Percentiles rank a stretch among this genome's conserved stretches.
These are phyloP conservation scores for Litoditis marina DNA, from an alignment of 2,888 invertebrate species.

Conservation along the genomic window DNA sequence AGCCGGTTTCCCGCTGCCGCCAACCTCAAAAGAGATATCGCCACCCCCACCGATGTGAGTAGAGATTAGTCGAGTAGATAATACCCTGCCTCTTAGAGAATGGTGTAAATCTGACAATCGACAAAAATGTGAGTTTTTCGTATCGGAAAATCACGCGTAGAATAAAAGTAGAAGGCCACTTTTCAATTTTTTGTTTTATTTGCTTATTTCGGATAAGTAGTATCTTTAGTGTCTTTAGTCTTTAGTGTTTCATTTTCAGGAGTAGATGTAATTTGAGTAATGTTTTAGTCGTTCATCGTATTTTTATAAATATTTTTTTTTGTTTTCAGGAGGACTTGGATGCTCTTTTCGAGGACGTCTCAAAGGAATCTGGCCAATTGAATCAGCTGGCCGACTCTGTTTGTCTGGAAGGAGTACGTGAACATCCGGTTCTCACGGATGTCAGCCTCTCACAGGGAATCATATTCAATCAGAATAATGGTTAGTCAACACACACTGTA, in stretches of 20 bases:
- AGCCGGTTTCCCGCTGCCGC: neutral
- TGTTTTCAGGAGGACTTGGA: slow-evolving; percentile 37
- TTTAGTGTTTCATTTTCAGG: no score
- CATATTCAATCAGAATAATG: slow-evolving; percentile 25
- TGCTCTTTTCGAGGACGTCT: slow-evolving; percentile 39
- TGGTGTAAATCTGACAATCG: no score
- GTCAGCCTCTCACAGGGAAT: slow-evolving; percentile 29
- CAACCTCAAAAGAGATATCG: slow-evolving; percentile 6
- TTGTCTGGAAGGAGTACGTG: slow-evolving; percentile 9
- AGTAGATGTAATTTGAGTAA: no score
- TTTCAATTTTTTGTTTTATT: no score
- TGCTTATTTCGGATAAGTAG: no score
- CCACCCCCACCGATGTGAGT: slow-evolving; percentile 25
- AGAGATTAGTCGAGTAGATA: neutral
- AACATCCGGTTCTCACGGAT: slow-evolving; percentile 29
- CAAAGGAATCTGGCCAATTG: slow-evolving; percentile 34
- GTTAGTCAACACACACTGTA: no score
- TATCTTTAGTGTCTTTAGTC: no score
- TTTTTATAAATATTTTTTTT: slow-evolving; percentile 1
- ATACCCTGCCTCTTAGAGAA: no score
- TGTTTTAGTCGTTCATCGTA: neutral
- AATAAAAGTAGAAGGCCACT: no score
- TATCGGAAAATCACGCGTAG: no score
- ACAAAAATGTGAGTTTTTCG: no score
- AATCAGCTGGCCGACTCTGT: slow-evolving; percentile 16